Base-by-base conservation (phyloP, 2,888 invertebrate species). In the Trachelus troglodyta region DNA sequence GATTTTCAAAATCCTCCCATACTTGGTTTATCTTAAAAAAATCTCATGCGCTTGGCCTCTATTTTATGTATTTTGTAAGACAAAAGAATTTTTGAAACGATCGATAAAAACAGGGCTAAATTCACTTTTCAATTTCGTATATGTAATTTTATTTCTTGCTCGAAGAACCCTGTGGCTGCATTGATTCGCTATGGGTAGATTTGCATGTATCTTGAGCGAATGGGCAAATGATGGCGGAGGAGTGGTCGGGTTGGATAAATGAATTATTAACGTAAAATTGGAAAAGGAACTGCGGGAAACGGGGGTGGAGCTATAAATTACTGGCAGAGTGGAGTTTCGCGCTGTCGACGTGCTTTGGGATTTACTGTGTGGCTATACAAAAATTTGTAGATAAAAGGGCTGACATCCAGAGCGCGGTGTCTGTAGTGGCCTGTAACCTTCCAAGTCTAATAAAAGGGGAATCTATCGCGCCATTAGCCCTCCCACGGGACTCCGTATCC, bases 391-490 rank as follows among this genome's bases (percentile, higher is more conserved):
- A 71, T 71, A 71, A 71, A 71, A 71, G 33, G 71, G 71, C 71
- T 34, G 33, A 71, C 71, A 71, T 71, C 71, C 34, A 71, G 56
- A 56, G 71, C 71, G 31, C 71, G 71, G 31, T 33, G 71, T 71
- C 71, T 71, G 71, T 34, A 71, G 71, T 71, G 71, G 71, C 71
- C 71, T 75, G 37, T 75, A 77, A 77, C 77, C 77, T 77, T 77
- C 77, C 77, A 69, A 78, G 78, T 75, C 76, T 78, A 78, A 78
- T 78, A 78, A 76, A 78, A 78, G 73, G 56, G 75, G 78, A 78
- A 78, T 78, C 78, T 78, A 78, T 78, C 78, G 78, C 78, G 75
- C 78, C 78, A 78, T 78, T 78, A 78, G 78, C 78, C 73, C 33
- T 78, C 78, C 78, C 76, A 12, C 23, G 76, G 73, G 78, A 76